A percentile compares a stretch with the other conserved stretches of the same genome.
These are phyloP conservation scores for Drosophila carrolli DNA, from an alignment of 1,140 invertebrate genomes.

Conservation along the genomic window DNA sequence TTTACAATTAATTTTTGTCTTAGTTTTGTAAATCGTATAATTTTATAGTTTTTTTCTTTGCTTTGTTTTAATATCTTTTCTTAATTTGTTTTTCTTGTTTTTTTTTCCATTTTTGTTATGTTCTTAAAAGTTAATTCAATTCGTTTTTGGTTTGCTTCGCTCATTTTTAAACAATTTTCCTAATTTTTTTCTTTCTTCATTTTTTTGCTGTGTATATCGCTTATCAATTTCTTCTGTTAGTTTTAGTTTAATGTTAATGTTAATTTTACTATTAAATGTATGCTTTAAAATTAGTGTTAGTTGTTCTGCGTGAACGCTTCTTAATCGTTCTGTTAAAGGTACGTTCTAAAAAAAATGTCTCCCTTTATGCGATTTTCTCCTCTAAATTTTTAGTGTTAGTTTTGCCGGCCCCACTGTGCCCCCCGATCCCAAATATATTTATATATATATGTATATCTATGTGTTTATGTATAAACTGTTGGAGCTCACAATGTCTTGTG, in stretches of 20 bases:
- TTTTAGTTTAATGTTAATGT: conserved; percentile 68
- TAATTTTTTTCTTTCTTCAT: conserved; percentile 10
- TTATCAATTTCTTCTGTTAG: conserved; percentile 47
- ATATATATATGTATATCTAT: conserved; percentile 17
- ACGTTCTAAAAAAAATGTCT: conserved; percentile 73
- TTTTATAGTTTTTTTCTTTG: conserved; percentile 51
- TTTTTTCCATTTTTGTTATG: conserved; percentile 35
- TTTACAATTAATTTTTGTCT: conserved; percentile 56
- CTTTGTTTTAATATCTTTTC: conserved; percentile 27
- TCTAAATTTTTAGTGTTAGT: conserved; percentile 40
- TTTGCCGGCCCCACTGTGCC: conserved; percentile 14
- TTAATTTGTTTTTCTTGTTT: conserved; percentile 23
- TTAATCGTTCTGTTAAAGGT: conserved; percentile 61
- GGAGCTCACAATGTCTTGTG: conserved; percentile 22
- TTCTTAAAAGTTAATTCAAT: conserved; percentile 73
- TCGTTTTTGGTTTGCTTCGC: conserved; percentile 44
- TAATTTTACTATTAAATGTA: conserved; percentile 75
- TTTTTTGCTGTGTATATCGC: conserved; percentile 23
- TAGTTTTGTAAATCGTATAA: conserved; percentile 71
- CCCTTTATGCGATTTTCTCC: conserved; percentile 6
- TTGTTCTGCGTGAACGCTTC: conserved; percentile 37
- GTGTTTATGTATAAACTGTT: conserved; percentile 40
- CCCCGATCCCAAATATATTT: conserved; percentile 18
- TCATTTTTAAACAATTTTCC: conserved; percentile 36
- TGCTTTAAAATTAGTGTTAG: conserved; percentile 76